Evolutionary conservation across 2,888 invertebrate genomes (phyloP).

Genomic region (Dioctria linearis): DNA sequence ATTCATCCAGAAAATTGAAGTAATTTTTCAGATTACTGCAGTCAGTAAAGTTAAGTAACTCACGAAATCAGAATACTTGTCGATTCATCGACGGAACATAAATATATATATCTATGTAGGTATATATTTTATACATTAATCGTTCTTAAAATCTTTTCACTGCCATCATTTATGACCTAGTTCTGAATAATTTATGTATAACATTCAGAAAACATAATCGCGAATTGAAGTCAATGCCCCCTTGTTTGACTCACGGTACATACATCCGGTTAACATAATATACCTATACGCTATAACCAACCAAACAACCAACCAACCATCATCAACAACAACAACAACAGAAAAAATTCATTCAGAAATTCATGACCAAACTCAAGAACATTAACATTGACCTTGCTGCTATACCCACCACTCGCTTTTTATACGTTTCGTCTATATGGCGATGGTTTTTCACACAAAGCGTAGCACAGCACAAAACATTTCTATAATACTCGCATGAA

Average conservation of each 20-base stretch:
- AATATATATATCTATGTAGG: no score
- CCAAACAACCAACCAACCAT: not conserved
- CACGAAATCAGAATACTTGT: not conserved
- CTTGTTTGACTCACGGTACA: not conserved
- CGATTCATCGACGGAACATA: not conserved
- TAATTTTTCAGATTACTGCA: no score
- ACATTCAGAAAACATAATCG: slow-evolving; percentile 10
- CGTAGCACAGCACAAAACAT: slow-evolving; percentile 52
- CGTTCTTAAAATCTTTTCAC: not conserved
- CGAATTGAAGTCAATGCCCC: slow-evolving; percentile 30
- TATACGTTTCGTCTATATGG: slow-evolving; percentile 53
- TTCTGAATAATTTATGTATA: slow-evolving; percentile 36
- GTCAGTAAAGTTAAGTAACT: no score
- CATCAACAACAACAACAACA: not conserved
- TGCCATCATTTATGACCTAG: slow-evolving; percentile 21
- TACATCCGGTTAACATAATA: not conserved
- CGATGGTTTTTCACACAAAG: slow-evolving; percentile 56
- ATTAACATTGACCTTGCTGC: slow-evolving; percentile 58
- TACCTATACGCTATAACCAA: not conserved
- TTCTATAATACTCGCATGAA: slow-evolving; percentile 48
- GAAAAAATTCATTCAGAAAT: slow-evolving; percentile 54
- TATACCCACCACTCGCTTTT: slow-evolving; percentile 18
- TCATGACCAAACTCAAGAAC: slow-evolving; percentile 60
- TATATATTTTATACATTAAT: no score
- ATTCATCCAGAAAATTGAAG: no score